Evolutionary conservation across 2,888 invertebrate genomes (phyloP).

Genomic region (Himalopsyche japonica): DNA sequence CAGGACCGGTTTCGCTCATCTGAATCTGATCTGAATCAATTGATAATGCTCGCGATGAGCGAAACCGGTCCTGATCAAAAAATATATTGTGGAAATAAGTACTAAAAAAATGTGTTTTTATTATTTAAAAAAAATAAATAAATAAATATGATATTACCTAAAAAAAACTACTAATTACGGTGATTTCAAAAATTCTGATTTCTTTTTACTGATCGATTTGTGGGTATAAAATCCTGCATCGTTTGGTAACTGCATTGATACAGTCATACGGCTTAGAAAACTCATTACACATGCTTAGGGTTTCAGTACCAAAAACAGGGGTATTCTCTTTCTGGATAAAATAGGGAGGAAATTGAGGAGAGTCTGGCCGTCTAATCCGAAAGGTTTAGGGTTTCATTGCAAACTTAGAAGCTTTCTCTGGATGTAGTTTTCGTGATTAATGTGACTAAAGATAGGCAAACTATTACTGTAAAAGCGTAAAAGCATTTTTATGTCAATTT

Average conservation of each 20-base stretch:
- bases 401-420: conserved; percentile 19
- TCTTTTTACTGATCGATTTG: too few relatives aligned
- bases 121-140: too few relatives aligned
- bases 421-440: conserved; percentile 12
- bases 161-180: too few relatives aligned
- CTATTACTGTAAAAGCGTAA: neutral
- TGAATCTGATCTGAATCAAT: too few relatives aligned
- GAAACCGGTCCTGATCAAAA: too few relatives aligned
- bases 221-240: neutral
- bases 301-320: neutral
- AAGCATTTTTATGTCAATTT: neutral
- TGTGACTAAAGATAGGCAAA: neutral
- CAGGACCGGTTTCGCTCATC: too few relatives aligned
- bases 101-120: too few relatives aligned
- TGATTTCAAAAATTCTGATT: too few relatives aligned
- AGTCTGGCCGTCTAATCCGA: conserved; percentile 13
- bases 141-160: too few relatives aligned
- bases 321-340: neutral
- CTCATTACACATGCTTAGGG: conserved; percentile 13
- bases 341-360: conserved; percentile 2
- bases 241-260: neutral
- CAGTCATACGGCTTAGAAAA: neutral
- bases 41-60: too few relatives aligned
- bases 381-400: conserved; percentile 17
- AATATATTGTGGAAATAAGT: too few relatives aligned